These are phyloP conservation scores for Caenorhabditis sulstoni DNA, from an alignment of 2,888 invertebrate genomes.

Conservation along the genomic window DNA sequence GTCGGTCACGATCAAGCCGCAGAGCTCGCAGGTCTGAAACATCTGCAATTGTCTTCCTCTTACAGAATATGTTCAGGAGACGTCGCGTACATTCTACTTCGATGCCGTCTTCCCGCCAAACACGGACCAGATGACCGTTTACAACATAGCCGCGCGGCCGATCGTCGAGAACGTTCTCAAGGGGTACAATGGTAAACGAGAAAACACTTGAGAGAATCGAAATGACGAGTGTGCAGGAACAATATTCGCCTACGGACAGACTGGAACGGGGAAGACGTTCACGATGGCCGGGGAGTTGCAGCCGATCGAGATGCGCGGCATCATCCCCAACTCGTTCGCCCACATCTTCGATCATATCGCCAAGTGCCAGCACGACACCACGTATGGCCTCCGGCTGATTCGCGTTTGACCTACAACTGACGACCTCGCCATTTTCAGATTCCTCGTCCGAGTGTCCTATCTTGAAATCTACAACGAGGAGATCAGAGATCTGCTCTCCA, in stretches of 20 bases:
- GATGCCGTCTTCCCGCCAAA: slow-evolving; percentile 93
- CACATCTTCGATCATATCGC: slow-evolving; percentile 98
- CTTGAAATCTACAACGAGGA: slow-evolving; percentile 99
- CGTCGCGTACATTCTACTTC: slow-evolving; percentile 92
- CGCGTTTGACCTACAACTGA: too few species aligned
- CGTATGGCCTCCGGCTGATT: slow-evolving; percentile 83
- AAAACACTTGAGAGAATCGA: too few species aligned
- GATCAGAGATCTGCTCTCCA: slow-evolving; percentile 93
- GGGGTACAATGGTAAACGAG: slow-evolving; percentile 95
- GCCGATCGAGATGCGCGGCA: slow-evolving; percentile 92
- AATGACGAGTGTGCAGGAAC: slow-evolving; percentile 83
- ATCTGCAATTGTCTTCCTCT: background rate
- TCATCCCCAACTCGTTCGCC: slow-evolving; percentile 98
- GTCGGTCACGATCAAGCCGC: slow-evolving; percentile 50
- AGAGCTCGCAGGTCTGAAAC: slow-evolving; percentile 42
- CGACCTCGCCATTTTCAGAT: too few species aligned
- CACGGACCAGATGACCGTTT: slow-evolving; percentile 90
- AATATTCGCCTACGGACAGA: slow-evolving; percentile 85
- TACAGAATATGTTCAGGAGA: slow-evolving; percentile 80
- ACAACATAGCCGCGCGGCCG: slow-evolving; percentile 95
- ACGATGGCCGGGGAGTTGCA: slow-evolving; percentile 96
- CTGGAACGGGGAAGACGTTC: slow-evolving; percentile 97
- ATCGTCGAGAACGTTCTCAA: slow-evolving; percentile 95
- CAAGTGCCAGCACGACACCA: slow-evolving; percentile 91
- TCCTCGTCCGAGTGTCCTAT: slow-evolving; percentile 96